Evolutionary conservation across 2,797 vertebrate species (phyloP).

Genomic region (Girardinus metallicus): DNA sequence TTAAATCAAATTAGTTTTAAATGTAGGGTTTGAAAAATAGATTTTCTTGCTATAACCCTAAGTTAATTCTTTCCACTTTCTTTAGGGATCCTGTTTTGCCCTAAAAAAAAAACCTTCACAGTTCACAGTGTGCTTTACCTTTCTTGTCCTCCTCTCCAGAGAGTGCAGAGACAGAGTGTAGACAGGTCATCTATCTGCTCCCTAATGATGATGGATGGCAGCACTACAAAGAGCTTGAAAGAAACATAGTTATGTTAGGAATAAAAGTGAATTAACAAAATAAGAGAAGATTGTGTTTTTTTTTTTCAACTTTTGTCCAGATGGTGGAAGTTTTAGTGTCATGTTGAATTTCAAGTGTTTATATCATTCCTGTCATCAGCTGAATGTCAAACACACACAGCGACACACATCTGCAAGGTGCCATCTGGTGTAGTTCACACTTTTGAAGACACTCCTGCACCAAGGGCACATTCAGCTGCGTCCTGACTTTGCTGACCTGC

Average conservation of each 20-base stretch:
- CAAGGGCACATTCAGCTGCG: constrained; percentile 15
- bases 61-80: constrained; percentile 6
- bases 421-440: constrained; percentile 38
- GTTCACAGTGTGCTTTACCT: constrained; percentile 15
- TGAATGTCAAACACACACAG: constrained; percentile 34
- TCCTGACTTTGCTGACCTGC: constrained; percentile 48
- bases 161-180: constrained; percentile 57
- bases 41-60: neutral
- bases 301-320: constrained; percentile 42
- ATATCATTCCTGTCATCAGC: constrained; percentile 60
- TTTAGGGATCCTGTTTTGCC: neutral
- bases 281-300: constrained; percentile 51
- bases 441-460: constrained; percentile 15
- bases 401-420: constrained; percentile 31
- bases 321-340: constrained; percentile 64
- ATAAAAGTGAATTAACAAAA: constrained; percentile 65
- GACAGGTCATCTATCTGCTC: constrained; percentile 71
- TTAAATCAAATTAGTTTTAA: neutral
- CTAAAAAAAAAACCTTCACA: neutral
- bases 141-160: constrained; percentile 18
- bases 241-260: constrained; percentile 54
- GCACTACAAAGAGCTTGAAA: constrained; percentile 49
- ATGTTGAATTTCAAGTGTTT: constrained; percentile 63
- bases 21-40: neutral
- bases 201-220: constrained; percentile 77